Base-by-base conservation (phyloP, 2,888 invertebrate genomes). In the Eupithecia vulgata region DNA sequence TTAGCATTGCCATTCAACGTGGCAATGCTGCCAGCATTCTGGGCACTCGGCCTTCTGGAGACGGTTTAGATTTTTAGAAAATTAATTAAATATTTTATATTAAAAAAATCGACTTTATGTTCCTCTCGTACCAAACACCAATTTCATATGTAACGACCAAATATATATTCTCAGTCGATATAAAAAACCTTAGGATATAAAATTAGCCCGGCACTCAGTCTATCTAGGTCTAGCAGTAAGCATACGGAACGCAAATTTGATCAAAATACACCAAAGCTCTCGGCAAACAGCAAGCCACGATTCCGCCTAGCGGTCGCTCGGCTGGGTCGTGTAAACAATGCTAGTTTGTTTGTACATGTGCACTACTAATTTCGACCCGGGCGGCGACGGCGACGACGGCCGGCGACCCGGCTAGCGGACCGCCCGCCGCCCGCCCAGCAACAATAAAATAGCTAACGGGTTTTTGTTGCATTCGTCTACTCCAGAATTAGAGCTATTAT, bases 281-380 rank as follows among this genome's bases (percentile, higher is more conserved):
- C 35, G 62, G 67, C 57, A 73, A 42, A 69, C 67, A 72, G 67
- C 65, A 76, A 84, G 83, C 80, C 81, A 81, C 79, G 79, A 78
- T 80, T 82, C 79, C 80, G 79, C 71, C 52, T 71, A 71, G 67
- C 73, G 59, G 81, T 83, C 83, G 82, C 82, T 70, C 62, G 73
- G 65, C 79, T 83, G 81, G 78, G 80, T 81, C 85, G 81, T 84
- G 89, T 93, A 93, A 94, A 94, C 94, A 94, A 91, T 89, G 85
- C 85, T 82, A 82, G 90, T 89, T 90, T 93, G 92, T 93, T 93
- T 93, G 87, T 90, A 92, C 94, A 94, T 93, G 91, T 94, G 94
- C 88, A 90, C 89, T 92, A 91, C 94, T 94, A 94, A 94, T 91
- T 94, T 87, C 90, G 93, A 92, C 91, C 91, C 87, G 91, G 84